Evolutionary conservation across 2,113 vertebrate genomes (phyloP).

Genomic region (Silurus glanis): DNA sequence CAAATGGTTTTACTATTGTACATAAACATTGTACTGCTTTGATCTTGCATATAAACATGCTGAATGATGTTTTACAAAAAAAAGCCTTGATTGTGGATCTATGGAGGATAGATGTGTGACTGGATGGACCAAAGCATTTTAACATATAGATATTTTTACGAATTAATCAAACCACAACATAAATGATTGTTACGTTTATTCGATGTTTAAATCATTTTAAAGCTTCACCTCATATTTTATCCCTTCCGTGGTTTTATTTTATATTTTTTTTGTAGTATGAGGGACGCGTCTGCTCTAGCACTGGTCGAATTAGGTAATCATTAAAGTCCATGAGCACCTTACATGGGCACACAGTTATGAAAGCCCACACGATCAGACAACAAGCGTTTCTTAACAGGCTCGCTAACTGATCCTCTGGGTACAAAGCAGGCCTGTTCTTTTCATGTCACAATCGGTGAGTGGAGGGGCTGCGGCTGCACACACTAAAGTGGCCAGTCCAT

Average conservation of each 20-base stretch:
- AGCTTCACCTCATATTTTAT: neutral
- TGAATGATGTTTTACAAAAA: neutral
- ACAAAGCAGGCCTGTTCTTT: slow-evolving; percentile 77
- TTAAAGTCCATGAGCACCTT: slow-evolving; percentile 50
- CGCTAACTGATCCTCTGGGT: slow-evolving; percentile 76
- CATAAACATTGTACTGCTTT: neutral
- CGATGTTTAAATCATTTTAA: neutral
- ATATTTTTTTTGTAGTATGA: neutral
- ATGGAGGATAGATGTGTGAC: too few relatives aligned
- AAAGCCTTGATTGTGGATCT: neutral
- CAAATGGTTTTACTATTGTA: neutral
- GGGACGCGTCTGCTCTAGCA: slow-evolving; percentile 22
- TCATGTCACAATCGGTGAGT: slow-evolving; percentile 77
- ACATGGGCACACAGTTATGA: slow-evolving; percentile 68
- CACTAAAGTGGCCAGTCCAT: slow-evolving; percentile 70
- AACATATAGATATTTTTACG: neutral
- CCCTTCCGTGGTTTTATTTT: neutral
- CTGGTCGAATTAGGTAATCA: slow-evolving; percentile 38
- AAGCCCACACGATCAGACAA: slow-evolving; percentile 70
- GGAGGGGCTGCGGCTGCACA: slow-evolving; percentile 64
- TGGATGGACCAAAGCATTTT: neutral
- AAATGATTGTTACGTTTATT: neutral
- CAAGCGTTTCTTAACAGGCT: slow-evolving; percentile 61
- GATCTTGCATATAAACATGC: neutral
- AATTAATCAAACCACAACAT: neutral